phyloP scores from a whole-genome alignment of 2,113 vertebrate species.

The Aplodontia rufa region DNA sequence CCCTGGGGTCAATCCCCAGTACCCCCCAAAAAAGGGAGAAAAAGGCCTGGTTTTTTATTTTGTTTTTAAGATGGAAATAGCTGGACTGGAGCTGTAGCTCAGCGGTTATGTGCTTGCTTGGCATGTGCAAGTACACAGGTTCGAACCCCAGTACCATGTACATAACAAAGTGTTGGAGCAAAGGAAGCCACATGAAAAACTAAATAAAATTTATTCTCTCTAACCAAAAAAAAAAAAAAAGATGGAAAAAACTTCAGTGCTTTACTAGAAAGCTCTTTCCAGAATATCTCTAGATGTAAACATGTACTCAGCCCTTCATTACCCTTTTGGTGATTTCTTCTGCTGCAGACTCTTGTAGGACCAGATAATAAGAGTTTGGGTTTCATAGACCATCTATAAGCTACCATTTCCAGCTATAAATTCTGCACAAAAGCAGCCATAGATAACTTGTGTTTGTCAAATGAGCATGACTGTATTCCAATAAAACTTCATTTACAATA shows the following conservation, averaged over 20 bases:
- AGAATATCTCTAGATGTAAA: background rate
- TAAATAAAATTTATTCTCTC: no score
- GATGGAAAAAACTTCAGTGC: background rate
- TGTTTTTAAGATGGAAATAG: no score
- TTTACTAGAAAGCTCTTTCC: background rate
- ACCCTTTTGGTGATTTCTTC: background rate
- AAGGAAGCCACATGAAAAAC: no score
- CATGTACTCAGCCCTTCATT: background rate
- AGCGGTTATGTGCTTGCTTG: no score
- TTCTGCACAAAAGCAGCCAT: background rate
- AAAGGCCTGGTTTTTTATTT: no score
- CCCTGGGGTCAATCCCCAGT: no score
- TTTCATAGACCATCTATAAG: background rate
- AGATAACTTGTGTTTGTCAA: background rate
- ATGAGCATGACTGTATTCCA: background rate
- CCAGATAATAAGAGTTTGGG: background rate
- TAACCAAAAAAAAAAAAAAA: no score
- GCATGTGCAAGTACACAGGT: no score
- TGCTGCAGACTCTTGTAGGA: background rate
- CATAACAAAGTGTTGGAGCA: no score
- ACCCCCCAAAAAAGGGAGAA: no score
- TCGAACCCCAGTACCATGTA: no score
- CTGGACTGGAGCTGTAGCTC: no score
- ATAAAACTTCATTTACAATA: background rate
- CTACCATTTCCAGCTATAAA: background rate